A percentile compares a stretch with the other conserved stretches of the same genome.
Evolutionary conservation across 92 coral and sea anemone genomes (phyloP).

Genomic region (Ricordea florida): DNA sequence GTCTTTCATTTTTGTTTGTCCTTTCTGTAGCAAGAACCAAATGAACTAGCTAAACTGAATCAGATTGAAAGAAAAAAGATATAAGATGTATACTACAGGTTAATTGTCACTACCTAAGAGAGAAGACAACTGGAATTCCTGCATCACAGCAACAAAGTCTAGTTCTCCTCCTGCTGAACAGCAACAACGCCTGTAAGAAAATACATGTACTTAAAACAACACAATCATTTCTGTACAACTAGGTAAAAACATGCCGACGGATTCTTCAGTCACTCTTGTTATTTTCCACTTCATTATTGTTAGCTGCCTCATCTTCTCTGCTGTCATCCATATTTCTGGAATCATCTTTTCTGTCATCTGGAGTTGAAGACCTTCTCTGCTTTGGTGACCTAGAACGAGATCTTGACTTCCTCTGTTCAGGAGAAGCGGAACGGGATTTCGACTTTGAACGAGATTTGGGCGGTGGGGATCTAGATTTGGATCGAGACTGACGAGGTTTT

Average conservation of each 20-base stretch:
- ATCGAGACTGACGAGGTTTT: conserved; percentile 63
- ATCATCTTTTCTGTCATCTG: conserved; percentile 16
- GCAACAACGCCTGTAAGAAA: conserved; percentile 53
- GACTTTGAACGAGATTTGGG: conserved; percentile 45
- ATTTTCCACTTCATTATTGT: conserved; percentile 13
- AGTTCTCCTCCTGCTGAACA: conserved; percentile 21
- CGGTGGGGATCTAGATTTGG: conserved; percentile 58
- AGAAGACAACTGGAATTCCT: conserved; percentile 27
- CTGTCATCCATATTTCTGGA: conserved; percentile 8
- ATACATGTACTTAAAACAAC: conserved; percentile 23
- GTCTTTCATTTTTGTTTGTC: too few species aligned
- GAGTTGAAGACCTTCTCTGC: conserved; percentile 38
- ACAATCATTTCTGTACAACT: conserved; percentile 32
- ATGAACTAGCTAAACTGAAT: too few species aligned
- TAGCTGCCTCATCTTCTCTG: background rate
- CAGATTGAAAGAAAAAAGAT: too few species aligned
- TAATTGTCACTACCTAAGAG: conserved; percentile 26
- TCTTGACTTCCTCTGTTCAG: conserved; percentile 52
- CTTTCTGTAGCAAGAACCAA: too few species aligned
- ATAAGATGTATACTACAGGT: background rate
- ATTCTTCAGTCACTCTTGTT: conserved; percentile 7
- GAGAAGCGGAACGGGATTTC: conserved; percentile 72
- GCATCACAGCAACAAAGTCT: conserved; percentile 18
- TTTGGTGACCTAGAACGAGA: conserved; percentile 72
- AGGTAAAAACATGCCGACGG: conserved; percentile 19